These are phyloP conservation scores for Ceramica pisi DNA, from an alignment of 2,888 invertebrate genomes.

Conservation along the genomic window DNA sequence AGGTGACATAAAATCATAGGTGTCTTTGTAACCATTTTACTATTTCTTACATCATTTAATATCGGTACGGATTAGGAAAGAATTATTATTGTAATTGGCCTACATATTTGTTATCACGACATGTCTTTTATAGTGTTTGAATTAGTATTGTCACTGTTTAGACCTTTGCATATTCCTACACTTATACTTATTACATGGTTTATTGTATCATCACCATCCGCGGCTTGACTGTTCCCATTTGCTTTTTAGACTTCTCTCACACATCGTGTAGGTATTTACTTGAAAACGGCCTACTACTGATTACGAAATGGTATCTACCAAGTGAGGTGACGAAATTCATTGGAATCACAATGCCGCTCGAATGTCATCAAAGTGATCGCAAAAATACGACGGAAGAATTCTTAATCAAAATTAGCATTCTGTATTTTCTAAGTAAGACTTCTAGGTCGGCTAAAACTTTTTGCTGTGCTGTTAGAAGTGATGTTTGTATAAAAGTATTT, in stretches of 20 bases:
- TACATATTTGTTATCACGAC: conserved; percentile 13
- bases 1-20: conserved; percentile 7
- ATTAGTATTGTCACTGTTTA: not conserved
- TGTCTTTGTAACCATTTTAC: conserved; percentile 24
- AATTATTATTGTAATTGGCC: conserved; percentile 33
- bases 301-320: conserved; percentile 29
- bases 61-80: conserved; percentile 21
- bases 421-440: conserved; percentile 10
- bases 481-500: not conserved
- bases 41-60: conserved; percentile 15
- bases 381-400: conserved; percentile 54
- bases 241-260: too few species aligned
- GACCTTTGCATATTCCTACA: not conserved
- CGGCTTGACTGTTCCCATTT: too few species aligned
- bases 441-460: conserved; percentile 38
- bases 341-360: conserved; percentile 26
- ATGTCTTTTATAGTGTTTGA: not conserved
- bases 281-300: not conserved
- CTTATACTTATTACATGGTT: not conserved
- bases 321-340: conserved; percentile 47
- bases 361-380: conserved; percentile 43
- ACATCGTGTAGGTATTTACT: conserved; percentile 4
- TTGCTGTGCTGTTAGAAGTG: not conserved
- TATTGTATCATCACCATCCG: not conserved
- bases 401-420: conserved; percentile 48